Evolutionary conservation across 2,113 vertebrate genomes (phyloP).

Genomic region (Synchiropus splendidus): DNA sequence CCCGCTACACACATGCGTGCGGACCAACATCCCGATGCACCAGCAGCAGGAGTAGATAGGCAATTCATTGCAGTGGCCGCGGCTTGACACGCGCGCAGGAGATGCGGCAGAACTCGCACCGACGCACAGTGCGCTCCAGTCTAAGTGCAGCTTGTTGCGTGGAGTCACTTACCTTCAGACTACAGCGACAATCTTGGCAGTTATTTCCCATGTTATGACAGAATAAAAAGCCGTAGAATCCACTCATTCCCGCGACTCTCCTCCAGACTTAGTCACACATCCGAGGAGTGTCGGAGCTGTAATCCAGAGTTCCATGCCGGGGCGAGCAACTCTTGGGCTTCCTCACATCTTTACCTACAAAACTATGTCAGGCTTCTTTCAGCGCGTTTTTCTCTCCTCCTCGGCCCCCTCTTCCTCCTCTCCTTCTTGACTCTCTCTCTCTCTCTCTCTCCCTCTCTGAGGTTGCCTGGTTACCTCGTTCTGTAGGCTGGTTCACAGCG

Average conservation of each 20-base stretch:
- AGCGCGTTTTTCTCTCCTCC: slow-evolving; percentile 45
- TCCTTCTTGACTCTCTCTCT: slow-evolving; percentile 11
- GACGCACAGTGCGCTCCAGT: slow-evolving; percentile 7
- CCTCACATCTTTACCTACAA: slow-evolving; percentile 63
- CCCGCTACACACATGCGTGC: not conserved
- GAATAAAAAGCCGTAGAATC: slow-evolving; percentile 56
- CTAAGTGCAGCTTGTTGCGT: slow-evolving; percentile 2
- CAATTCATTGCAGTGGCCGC: slow-evolving; percentile 33
- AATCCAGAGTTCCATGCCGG: slow-evolving; percentile 70
- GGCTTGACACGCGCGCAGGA: slow-evolving; percentile 1
- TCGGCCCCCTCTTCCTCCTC: slow-evolving; percentile 25
- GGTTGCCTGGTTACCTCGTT: slow-evolving; percentile 79
- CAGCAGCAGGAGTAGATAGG: slow-evolving; percentile 20
- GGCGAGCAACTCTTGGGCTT: slow-evolving; percentile 38
- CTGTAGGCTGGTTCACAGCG: slow-evolving; percentile 63
- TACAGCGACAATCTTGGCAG: slow-evolving; percentile 34
- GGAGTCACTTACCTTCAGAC: slow-evolving; percentile 52
- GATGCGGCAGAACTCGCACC: too few relatives aligned
- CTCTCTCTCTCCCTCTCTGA: slow-evolving; percentile 54
- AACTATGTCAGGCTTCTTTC: slow-evolving; percentile 61
- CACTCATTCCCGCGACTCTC: slow-evolving; percentile 41
- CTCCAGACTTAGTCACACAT: slow-evolving; percentile 44
- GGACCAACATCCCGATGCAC: slow-evolving; percentile 24
- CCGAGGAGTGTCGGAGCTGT: slow-evolving; percentile 51
- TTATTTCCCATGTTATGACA: slow-evolving; percentile 60